Evolutionary conservation across 2,797 vertebrate genomes (phyloP).

Genomic region (Acomys russatus): DNA sequence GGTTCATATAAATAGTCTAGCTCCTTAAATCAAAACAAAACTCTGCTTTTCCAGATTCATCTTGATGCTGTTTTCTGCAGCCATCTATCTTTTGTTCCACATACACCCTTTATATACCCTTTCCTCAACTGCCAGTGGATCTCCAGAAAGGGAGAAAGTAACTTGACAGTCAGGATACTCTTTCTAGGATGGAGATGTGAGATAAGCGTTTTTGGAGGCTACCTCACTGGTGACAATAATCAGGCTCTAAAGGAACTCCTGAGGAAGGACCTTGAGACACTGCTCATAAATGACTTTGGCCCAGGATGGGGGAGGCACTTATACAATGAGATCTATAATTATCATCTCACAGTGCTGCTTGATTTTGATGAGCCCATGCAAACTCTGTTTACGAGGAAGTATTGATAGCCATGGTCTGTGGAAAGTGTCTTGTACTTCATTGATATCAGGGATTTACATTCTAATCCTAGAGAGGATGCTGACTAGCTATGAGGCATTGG

Average conservation of each 20-base stretch:
- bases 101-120: background rate
- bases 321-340: background rate
- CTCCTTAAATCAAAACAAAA: slow-evolving; percentile 2
- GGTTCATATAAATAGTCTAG: background rate
- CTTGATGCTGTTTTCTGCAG: background rate
- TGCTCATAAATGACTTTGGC: background rate
- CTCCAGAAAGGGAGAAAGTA: slow-evolving; percentile 6
- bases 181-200: background rate
- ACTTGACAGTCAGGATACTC: background rate
- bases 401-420: background rate
- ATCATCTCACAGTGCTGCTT: background rate
- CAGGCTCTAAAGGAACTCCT: slow-evolving; percentile 12
- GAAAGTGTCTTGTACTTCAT: background rate
- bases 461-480: background rate
- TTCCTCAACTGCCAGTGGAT: background rate
- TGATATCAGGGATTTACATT: background rate
- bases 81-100: background rate
- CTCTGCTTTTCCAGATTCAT: background rate
- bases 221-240: background rate
- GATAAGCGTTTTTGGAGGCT: background rate
- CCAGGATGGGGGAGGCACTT: background rate
- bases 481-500: background rate
- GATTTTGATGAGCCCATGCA: background rate
- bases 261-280: background rate
- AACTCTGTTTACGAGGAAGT: background rate